A percentile compares a stretch with the other conserved stretches of the same genome.
These are phyloP conservation scores for Heliornis fulica DNA, from an alignment of 2,113 vertebrate genomes.

Conservation along the genomic window DNA sequence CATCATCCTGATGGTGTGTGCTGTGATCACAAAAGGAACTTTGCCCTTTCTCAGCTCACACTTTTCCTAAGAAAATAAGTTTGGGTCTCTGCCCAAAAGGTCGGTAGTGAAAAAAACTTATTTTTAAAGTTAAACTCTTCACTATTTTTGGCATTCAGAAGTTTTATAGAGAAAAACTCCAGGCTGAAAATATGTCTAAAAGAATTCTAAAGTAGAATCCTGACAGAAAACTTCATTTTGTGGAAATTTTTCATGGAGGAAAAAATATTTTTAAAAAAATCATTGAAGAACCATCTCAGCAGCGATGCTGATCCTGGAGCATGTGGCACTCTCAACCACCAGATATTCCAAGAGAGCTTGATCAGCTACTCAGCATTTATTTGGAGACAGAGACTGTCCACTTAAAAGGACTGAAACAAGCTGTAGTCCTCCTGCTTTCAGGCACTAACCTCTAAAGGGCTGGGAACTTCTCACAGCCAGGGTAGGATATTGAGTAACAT, in stretches of 20 bases:
- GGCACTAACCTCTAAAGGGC: background rate
- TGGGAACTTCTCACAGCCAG: background rate
- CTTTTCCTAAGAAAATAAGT: background rate
- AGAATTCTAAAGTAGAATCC: background rate
- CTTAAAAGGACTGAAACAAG: background rate
- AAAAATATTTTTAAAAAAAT: background rate
- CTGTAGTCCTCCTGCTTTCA: background rate
- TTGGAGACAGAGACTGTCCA: background rate
- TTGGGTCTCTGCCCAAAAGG: background rate
- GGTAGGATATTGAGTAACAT: background rate
- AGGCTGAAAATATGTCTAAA: background rate
- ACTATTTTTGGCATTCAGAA: accelerated
- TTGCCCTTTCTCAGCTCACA: background rate
- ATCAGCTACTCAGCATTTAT: background rate
- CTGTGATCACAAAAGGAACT: background rate
- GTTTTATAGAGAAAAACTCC: background rate
- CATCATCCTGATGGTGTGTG: background rate
- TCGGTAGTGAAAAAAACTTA: accelerated
- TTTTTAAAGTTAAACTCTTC: background rate
- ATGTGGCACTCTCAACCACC: background rate
- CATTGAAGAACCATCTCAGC: background rate
- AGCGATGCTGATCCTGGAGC: background rate
- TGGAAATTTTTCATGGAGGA: background rate
- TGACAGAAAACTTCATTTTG: background rate
- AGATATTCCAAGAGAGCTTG: accelerated